Evolutionary conservation across 1,140 invertebrate genomes (phyloP), one percentile per base, ranked within the genome.

Genomic region (Euborellia annulipes): DNA sequence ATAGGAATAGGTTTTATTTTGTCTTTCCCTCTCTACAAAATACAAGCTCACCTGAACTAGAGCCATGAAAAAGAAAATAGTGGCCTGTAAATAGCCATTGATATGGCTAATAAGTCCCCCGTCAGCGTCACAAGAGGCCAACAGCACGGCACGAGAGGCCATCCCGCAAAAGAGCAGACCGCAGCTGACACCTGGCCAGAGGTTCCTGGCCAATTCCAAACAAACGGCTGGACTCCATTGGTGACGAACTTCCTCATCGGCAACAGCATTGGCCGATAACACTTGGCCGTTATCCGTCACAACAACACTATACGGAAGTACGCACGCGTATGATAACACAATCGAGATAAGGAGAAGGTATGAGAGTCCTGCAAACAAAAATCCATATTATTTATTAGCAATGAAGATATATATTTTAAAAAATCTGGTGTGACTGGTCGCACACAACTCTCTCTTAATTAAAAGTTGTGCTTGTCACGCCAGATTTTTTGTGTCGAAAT

Each of bases 91-190:
- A 27, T 74, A 65, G 3, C 73, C 71, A 40, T 74, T 77, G 2
- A 78, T 65, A 53, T 77, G 74, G 16, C 67, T 68, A n/a, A 71
- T 68, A 37, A 75, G 66, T 0, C 71, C 66, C 1, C 69, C 70
- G 3, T 64, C 64, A 16, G 62, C 52, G 46, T 66, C 69, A 16
- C 72, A 71, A 21, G 71, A 70, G 3, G 71, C 65, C 1, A 78
- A 54, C 46, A 75, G 70, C 36, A 75, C 60, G 7, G 71, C 61
- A 36, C 75, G 64, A 2, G 72, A 62, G 4, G 77, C 54, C 56
- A 77, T 67, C 0, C 70, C 62, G 2, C 71, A 72, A 49, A 75
- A 73, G 1, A 68, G 56, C 0, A 74, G 43, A 2, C 68, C 66
- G 39, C 70, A 72, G 0, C 68, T 65, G 6, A 73, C 46, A 0